Evolutionary conservation across 1,140 invertebrate genomes (phyloP), one percentile per base, ranked within the genome.

Genomic region (Bombyx mori): DNA sequence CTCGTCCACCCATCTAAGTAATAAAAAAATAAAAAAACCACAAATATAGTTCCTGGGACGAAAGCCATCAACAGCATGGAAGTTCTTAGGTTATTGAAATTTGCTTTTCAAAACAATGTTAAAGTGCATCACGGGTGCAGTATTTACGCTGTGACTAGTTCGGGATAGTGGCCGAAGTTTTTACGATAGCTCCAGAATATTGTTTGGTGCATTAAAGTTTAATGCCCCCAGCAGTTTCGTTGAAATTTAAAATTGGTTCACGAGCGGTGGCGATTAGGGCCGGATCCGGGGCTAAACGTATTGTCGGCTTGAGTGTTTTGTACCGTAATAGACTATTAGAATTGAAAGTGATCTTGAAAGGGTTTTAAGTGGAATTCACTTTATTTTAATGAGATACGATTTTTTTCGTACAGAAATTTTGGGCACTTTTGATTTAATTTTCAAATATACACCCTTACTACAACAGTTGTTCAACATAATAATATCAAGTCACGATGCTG

Each of bases 141-240:
- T 75, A 75, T 79, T 78, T 73, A 66, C 64, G 65, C 60, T 68
- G 63, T 62, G 64, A 61, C 52, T 64, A 63, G 52, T 49, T 10
- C 58, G 61, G 60, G 66, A 63, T 73, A 69, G 69, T 71, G 70
- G 65, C 58, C 66, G 69, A 86, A 86, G 80, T 86, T 86, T 83
- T 83, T 83, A 86, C 77, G 74, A 72, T 72, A 68, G 68, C 68
- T 69, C 65, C 58, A 68, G 59, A 71, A 77, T 78, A 79, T 82
- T 74, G 75, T 80, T 35, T 71, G 75, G 75, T 82, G 80, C 81
- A 81, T 86, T 84, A 80, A 82, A 71, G 75, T 75, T 81, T 76
- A 80, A 86, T 77, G 60, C 63, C 50, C 54, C 65, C 66, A 43
- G 60, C 62, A 61, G 62, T 70, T 58, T 56, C 58, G 62, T 60